These are phyloP conservation scores for Dermochelys coriacea DNA, from an alignment of 2,797 vertebrate genomes.

Conservation along the genomic window DNA sequence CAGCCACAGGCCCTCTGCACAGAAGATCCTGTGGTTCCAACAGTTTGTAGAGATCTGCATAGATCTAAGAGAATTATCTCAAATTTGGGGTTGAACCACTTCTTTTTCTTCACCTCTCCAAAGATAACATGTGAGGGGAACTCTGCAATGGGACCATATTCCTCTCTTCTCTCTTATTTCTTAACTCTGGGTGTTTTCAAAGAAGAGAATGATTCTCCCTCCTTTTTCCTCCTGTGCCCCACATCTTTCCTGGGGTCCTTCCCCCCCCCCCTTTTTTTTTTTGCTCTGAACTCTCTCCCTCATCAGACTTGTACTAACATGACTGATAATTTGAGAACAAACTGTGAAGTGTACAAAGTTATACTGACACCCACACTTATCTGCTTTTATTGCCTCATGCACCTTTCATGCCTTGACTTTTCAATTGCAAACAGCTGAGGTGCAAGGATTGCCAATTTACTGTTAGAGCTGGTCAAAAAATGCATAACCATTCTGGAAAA, in stretches of 20 bases:
- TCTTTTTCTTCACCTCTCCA: neutral
- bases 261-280: neutral
- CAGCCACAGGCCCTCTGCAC: neutral
- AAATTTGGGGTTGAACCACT: neutral
- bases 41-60: fast-evolving
- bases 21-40: neutral
- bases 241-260: neutral
- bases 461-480: neutral
- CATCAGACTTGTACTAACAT: neutral
- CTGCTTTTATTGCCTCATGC: neutral
- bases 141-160: fast-evolving
- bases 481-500: neutral
- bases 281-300: neutral
- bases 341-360: neutral
- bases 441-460: neutral
- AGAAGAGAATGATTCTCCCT: neutral
- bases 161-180: neutral
- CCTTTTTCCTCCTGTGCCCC: neutral
- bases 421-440: neutral
- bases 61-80: neutral
- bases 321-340: neutral
- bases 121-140: neutral
- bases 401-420: neutral
- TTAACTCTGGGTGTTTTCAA: neutral
- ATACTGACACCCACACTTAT: neutral